Evolutionary conservation across 2,797 vertebrate genomes (phyloP), one percentile per base, ranked within the genome.

Genomic region (Sandelia bainsii): DNA sequence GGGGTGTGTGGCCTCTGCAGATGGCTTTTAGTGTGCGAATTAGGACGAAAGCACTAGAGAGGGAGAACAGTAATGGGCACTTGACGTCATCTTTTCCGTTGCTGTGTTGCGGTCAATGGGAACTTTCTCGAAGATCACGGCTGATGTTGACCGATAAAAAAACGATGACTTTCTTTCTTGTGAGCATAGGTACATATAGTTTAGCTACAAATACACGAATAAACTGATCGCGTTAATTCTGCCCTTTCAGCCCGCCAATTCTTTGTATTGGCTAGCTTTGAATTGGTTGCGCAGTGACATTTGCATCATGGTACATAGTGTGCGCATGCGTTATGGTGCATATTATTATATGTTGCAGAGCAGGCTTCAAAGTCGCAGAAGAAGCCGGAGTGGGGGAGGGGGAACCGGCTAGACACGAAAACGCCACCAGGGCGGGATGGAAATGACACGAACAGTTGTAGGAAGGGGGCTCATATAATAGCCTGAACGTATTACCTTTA

Each of bases 11-110:
- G 29, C 45, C 5, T 25, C 2, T 34, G 5, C 27, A 13, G 22
- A 8, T 17, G 72, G 14, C 1, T 50, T 57, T 68, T 69, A 52
- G 16, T 22, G 65, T 50, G 56, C 70, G 50, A 70, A 61, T 84
- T 77, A 68, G 78, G 69, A 57, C 52, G 84, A 81, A 72, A 76
- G 52, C 44, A 72, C 2, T 34, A 51, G 62, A 77, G 72, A 72
- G 75, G 69, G 82, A 83, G 69, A 78, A 29, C 79, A 51, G 86
- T 75, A 85, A 89, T 81, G 79, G 86, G 65, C 82, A 42, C 90
- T 85, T 95, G 95, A 95, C 95, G 95, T 95, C 94, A 95, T 91
- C 92, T 88, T 93, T 93, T 95, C 93, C 93, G 92, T 87, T 84
- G 86, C 72, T 80, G 87, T 89, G 86, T 86, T 90, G 94, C 93